Conservation (phyloP, 2,797 vertebrate genomes). For the Heliangelus exortis region DNA sequence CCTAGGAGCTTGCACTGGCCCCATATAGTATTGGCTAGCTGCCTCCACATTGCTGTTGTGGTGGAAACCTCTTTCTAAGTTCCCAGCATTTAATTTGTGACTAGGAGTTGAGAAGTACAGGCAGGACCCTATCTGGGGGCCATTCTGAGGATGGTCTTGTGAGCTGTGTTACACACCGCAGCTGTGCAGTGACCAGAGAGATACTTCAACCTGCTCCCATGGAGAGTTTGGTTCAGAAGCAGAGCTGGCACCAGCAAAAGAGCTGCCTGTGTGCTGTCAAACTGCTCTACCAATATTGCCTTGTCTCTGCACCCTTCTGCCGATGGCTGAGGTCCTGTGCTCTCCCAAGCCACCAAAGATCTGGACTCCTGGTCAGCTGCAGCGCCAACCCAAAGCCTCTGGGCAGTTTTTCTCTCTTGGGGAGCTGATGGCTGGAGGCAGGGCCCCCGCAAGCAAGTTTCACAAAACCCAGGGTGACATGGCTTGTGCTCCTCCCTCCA, state of each 20-base stretch:
- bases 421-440: not conserved
- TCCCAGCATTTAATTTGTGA: not conserved
- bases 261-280: not conserved
- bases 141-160: not conserved
- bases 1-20: not conserved
- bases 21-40: not conserved
- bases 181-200: not conserved
- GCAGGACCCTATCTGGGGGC: not conserved
- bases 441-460: not conserved
- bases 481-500: rapidly evolving
- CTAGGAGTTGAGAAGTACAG: not conserved
- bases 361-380: not conserved
- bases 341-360: not conserved
- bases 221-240: not conserved
- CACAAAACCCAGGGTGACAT: not conserved
- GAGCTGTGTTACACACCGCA: not conserved
- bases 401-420: not conserved
- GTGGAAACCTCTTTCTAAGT: not conserved
- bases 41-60: not conserved
- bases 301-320: rapidly evolving
- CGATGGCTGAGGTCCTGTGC: rapidly evolving
- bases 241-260: not conserved
- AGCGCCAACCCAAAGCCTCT: not conserved
- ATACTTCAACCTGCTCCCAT: not conserved
- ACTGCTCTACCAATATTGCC: not conserved